Percentiles rank a stretch among this genome's conserved stretches.
phyloP scores from a whole-genome alignment of 2,797 vertebrate genomes.

The Kryptolebias ocellatus region DNA sequence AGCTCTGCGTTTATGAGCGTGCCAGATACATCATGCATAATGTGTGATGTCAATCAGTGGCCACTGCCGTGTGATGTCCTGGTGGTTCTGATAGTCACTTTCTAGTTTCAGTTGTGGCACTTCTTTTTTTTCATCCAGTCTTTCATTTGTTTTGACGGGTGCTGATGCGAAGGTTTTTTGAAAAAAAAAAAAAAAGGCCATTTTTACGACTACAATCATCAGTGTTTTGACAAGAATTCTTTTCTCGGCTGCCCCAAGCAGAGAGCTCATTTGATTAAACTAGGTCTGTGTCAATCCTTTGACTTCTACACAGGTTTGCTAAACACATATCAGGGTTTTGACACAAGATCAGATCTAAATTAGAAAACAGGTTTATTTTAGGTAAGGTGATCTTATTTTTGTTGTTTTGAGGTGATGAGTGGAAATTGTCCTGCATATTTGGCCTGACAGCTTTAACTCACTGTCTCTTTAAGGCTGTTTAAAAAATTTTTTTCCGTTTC shows the following conservation, averaged over 20 bases:
- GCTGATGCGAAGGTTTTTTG: constrained; percentile 55
- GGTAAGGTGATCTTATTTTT: constrained; percentile 45
- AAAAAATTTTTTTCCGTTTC: constrained; percentile 4
- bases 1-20: constrained; percentile 31
- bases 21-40: constrained; percentile 40
- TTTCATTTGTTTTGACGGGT: constrained; percentile 71
- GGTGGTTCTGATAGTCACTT: constrained; percentile 58
- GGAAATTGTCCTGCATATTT: constrained; percentile 5
- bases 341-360: constrained; percentile 37
- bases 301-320: constrained; percentile 26
- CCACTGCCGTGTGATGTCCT: constrained; percentile 46
- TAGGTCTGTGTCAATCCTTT: constrained; percentile 34
- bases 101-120: constrained; percentile 62
- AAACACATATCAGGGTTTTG: constrained; percentile 25
- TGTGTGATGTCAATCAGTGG: constrained; percentile 64
- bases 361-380: constrained; percentile 40
- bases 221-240: constrained; percentile 65
- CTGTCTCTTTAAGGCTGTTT: constrained; percentile 24
- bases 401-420: constrained; percentile 23
- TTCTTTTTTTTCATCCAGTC: constrained; percentile 40
- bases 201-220: constrained; percentile 55
- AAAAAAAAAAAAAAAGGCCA: constrained; percentile 35
- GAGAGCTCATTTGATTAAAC: constrained; percentile 52
- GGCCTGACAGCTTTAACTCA: constrained; percentile 13
- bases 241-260: constrained; percentile 53